phyloP scores from a whole-genome alignment of 2,888 invertebrate species.

The Bugula neritina region DNA sequence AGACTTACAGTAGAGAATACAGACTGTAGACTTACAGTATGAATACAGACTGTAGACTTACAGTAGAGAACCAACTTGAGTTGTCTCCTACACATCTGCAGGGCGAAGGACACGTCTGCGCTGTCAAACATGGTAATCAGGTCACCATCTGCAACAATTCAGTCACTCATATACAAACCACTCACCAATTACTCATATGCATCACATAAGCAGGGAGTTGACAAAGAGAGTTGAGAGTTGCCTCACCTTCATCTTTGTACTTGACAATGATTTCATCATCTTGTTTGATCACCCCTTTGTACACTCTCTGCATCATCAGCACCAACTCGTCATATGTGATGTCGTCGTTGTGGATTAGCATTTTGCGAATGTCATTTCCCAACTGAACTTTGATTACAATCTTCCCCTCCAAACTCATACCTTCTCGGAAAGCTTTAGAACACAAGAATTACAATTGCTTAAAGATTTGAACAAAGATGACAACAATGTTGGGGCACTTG shows the following conservation, averaged over 20 bases:
- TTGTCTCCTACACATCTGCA: slow-evolving; percentile 53
- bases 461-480: too few relatives aligned
- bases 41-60: too few relatives aligned
- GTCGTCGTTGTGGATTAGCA: slow-evolving; percentile 68
- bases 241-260: slow-evolving; percentile 67
- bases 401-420: neutral
- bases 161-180: slow-evolving; percentile 5
- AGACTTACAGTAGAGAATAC: too few relatives aligned
- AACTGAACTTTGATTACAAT: slow-evolving; percentile 57
- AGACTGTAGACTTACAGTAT: too few relatives aligned
- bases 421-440: slow-evolving; percentile 4
- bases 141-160: slow-evolving; percentile 61
- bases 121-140: slow-evolving; percentile 67
- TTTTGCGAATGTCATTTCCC: slow-evolving; percentile 64
- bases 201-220: too few relatives aligned
- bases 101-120: slow-evolving; percentile 65
- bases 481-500: too few relatives aligned
- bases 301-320: slow-evolving; percentile 69
- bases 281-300: slow-evolving; percentile 61
- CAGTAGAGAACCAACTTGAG: slow-evolving; percentile 24
- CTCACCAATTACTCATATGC: too few relatives aligned
- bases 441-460: too few relatives aligned
- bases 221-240: too few relatives aligned
- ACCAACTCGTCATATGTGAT: slow-evolving; percentile 64
- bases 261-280: slow-evolving; percentile 66